Evolutionary conservation across 2,113 vertebrate species (phyloP), one percentile per base, ranked within the genome.

Genomic region (Perca flavescens): DNA sequence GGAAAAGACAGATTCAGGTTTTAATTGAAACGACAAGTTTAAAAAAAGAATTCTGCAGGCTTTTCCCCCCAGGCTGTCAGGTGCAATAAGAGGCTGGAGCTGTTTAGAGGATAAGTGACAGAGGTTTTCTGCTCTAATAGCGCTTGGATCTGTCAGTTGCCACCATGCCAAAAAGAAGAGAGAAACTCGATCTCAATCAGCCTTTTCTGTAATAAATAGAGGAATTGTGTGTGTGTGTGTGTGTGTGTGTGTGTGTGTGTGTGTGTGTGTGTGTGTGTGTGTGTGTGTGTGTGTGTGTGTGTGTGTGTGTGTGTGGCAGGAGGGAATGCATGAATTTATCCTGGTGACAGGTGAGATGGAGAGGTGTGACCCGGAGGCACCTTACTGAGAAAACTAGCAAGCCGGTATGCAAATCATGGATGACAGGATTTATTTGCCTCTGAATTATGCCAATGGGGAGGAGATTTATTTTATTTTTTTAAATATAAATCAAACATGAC

Each of bases 101-200:
- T 66, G 60, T 57, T 31, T 14, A 4, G 67, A 84, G 83, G 65
- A 86, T 58, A 88, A 82, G 82, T 84, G 90, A 89, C 85, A 81
- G 79, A 87, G 77, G 63, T 60, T 84, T 88, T 88, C 79, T 50
- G 62, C 71, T 85, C 67, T 84, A 77, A 84, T 86, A 60, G 88
- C 75, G 46, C 71, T 56, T 69, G 62, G 49, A 88, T 86, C 64
- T 71, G 78, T 58, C 83, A 85, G 69, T 79, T 60, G n/a, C 66
- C 57, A 52, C 50, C 77, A 58, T 79, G 80, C 79, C 66, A 82
- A 62, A 87, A 63, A 67, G 34, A 84, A 50, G 67, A 77, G 83
- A 66, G 74, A 68, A 80, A 70, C 81, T 89, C 85, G 10, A 82
- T 88, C 85, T 87, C 85, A 86, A 92, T 92, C 86, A 85, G 76